Evolutionary conservation across 2,888 invertebrate genomes (phyloP).

Genomic region (Ornithoptera priamus): DNA sequence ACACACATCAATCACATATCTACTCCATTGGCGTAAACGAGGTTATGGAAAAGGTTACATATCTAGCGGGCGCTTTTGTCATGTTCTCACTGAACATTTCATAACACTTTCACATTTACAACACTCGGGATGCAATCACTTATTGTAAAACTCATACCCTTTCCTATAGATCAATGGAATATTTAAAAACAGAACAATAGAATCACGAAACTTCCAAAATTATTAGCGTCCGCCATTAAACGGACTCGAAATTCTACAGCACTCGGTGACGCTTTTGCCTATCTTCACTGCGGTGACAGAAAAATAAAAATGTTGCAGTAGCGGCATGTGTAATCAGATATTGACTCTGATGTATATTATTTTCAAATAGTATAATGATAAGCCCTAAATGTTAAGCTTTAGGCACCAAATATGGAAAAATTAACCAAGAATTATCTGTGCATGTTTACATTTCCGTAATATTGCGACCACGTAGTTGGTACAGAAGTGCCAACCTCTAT

Average conservation of each 20-base stretch:
- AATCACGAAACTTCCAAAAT: constrained; percentile 79
- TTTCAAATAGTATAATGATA: constrained; percentile 33
- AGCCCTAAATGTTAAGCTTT: constrained; percentile 35
- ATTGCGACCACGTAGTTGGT: constrained; percentile 76
- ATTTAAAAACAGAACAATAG: constrained; percentile 75
- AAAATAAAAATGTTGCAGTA: constrained; percentile 52
- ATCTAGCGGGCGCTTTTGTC: constrained; percentile 81
- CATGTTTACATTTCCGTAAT: constrained; percentile 77
- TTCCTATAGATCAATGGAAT: constrained; percentile 55
- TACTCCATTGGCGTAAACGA: constrained; percentile 88
- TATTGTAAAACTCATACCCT: constrained; percentile 64
- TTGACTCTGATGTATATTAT: constrained; percentile 26
- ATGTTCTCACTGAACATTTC: constrained; percentile 74
- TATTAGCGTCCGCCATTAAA: constrained; percentile 80
- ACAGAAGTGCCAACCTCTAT: constrained; percentile 61
- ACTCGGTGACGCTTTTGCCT: constrained; percentile 78
- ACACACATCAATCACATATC: constrained; percentile 87
- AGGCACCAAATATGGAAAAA: constrained; percentile 44
- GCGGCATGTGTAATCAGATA: constrained; percentile 32
- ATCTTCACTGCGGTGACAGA: constrained; percentile 74
- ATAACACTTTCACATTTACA: constrained; percentile 71
- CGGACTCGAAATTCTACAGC: constrained; percentile 74
- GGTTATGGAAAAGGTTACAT: constrained; percentile 88
- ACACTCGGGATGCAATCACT: constrained; percentile 65
- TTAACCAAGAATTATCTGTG: constrained; percentile 55